Evolutionary conservation across 2,113 vertebrate genomes (phyloP), one percentile per base, ranked within the genome.

Genomic region (Formicarius rufipectus): DNA sequence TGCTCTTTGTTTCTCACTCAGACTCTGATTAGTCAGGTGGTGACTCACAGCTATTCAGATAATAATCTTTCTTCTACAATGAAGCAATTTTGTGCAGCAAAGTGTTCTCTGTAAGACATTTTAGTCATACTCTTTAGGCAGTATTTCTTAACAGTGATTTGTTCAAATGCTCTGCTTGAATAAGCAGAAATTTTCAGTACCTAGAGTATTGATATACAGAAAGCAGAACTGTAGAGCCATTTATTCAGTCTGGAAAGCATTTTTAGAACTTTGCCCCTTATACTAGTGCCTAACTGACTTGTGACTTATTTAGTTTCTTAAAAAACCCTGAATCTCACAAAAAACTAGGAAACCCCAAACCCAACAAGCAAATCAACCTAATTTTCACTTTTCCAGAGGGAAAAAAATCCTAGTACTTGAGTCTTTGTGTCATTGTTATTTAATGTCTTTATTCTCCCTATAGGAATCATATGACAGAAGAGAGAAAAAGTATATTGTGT

Each of bases 1-100:
- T 93, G 82, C 62, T 50, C 60, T 90, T 85, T 90, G 87, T 85
- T 91, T 87, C 62, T 85, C 40, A 9, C 9, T 64, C 66, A 23
- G 77, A 15, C 71, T 78, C 33, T 93, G 71, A 50, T 87, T 83
- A 91, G 92, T 94, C 87, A 94, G 63, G 39, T 49, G 40, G 28
- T 89, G 94, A 94, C 44, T 93, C 92, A 93, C 35, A 84, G 40
- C 33, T 69, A 14, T 66, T 90, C 58, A 71, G 60, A 64, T 55
- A 60, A 80, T 35, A 44, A 63, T 21, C 39, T 71, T 89, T 87
- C 73, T 64, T 75, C 66, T 68, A 45, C 77, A 78, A 20, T 47
- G 63, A 63, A 91, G 67, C 14, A 31, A 35, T 50, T 79, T 68
- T 75, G 49, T 21, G 1, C 55, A 68, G 37, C 24, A n/a, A 84